Conservation (phyloP, 2,888 invertebrate species). For the Cryptocephalus moraei region DNA sequence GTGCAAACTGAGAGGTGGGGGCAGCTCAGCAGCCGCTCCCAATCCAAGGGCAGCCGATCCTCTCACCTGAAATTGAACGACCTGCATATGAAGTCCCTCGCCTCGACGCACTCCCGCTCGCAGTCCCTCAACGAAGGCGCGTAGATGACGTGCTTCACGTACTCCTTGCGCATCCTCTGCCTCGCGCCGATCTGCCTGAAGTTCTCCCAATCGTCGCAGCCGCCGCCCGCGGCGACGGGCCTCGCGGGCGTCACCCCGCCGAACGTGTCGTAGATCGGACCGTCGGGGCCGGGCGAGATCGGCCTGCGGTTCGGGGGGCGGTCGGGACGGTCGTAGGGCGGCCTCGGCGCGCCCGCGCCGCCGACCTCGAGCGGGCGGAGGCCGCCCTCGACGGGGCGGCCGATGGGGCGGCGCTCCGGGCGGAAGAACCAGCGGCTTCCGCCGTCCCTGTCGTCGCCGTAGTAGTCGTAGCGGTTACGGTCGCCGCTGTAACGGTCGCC, state of each 20-base stretch:
- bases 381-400: conserved; percentile 23
- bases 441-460: conserved; percentile 31
- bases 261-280: conserved; percentile 36
- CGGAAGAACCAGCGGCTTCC: conserved; percentile 32
- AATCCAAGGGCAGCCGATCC: too few relatives aligned
- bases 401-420: conserved; percentile 28
- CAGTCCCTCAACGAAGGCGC: conserved; percentile 69
- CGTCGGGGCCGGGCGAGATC: conserved; percentile 34
- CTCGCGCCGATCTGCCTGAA: conserved; percentile 73
- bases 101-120: conserved; percentile 75
- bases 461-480: conserved; percentile 19
- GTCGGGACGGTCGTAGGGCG: conserved; percentile 14
- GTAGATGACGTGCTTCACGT: conserved; percentile 61
- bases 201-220: conserved; percentile 65
- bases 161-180: conserved; percentile 69
- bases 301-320: conserved; percentile 16
- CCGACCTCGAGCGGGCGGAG: conserved; percentile 8
- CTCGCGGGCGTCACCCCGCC: conserved; percentile 24
- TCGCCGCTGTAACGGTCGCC: conserved; percentile 22
- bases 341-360: conserved; percentile 12
- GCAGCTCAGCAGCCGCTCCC: too few relatives aligned
- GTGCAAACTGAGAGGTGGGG: too few relatives aligned
- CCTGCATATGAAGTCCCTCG: conserved; percentile 72
- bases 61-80: conserved; percentile 77
- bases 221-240: neutral